A percentile compares a stretch with the other conserved stretches of the same genome.
Evolutionary conservation across 2,113 vertebrate species (phyloP).

Genomic region (Brienomyrus brachyistius): DNA sequence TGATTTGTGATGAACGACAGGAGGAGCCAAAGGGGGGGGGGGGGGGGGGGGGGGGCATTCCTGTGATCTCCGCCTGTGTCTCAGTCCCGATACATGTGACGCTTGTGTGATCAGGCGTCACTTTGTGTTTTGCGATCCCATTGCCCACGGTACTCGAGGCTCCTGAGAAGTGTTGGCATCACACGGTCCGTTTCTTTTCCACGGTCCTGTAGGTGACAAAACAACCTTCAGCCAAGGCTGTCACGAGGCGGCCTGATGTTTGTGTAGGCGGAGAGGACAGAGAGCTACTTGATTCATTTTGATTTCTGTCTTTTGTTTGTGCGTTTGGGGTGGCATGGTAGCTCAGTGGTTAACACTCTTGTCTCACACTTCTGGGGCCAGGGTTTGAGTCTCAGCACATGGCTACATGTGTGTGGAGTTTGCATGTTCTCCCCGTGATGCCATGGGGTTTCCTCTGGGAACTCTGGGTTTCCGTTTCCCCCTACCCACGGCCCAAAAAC

Average conservation of each 20-base stretch:
- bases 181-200: not conserved
- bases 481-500: not conserved
- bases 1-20: not conserved
- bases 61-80: not conserved
- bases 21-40: not conserved
- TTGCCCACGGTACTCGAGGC: not conserved
- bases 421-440: not conserved
- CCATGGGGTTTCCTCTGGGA: not conserved
- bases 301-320: constrained; percentile 41
- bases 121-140: not conserved
- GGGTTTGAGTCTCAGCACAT: not conserved
- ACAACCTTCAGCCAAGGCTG: constrained; percentile 9
- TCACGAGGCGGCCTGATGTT: constrained; percentile 27
- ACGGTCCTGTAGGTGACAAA: not conserved
- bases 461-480: not conserved
- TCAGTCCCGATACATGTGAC: not conserved
- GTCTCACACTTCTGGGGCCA: not conserved
- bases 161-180: not conserved
- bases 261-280: constrained; percentile 40
- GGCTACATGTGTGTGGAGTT: not conserved
- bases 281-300: constrained; percentile 44
- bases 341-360: not conserved
- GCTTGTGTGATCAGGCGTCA: not conserved
- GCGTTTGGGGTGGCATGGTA: not conserved
- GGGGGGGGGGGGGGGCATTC: not conserved